Conservation (phyloP, 2,113 vertebrate genomes). For the Misgurnus mizolepis region DNA sequence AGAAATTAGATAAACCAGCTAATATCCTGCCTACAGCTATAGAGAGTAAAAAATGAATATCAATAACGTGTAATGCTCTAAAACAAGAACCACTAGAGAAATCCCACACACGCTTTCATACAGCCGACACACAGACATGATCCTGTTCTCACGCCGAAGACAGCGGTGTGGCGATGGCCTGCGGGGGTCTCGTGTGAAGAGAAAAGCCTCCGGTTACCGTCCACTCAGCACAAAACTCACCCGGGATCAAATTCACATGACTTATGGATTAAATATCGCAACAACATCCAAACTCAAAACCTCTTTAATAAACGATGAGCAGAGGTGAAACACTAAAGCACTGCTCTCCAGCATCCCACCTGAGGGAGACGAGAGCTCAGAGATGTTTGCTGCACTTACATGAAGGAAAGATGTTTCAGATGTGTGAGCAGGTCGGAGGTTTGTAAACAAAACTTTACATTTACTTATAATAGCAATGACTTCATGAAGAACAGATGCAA, state of each 20-base stretch:
- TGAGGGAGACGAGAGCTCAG: neutral
- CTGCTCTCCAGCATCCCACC: conserved; percentile 20
- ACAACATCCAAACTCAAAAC: conserved; percentile 47
- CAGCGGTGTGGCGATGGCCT: neutral
- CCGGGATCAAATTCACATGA: conserved; percentile 45
- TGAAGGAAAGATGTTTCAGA: neutral
- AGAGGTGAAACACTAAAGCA: conserved; percentile 6
- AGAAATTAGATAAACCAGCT: neutral
- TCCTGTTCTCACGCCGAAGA: neutral
- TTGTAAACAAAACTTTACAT: too few relatives aligned
- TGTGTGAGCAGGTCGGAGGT: neutral
- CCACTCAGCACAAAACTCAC: conserved; percentile 48
- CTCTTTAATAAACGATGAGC: conserved; percentile 57
- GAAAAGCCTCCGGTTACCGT: conserved; percentile 48
- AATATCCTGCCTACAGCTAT: neutral
- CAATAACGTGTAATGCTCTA: conserved; percentile 15
- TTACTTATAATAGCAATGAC: too few relatives aligned
- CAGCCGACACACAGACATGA: neutral
- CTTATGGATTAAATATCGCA: conserved; percentile 52
- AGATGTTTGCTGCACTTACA: neutral
- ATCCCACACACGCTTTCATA: neutral
- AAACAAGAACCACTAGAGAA: neutral
- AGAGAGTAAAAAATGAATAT: neutral
- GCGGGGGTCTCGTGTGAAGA: conserved; percentile 10
- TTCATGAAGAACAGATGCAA: too few relatives aligned